Evolutionary conservation across 2,888 invertebrate genomes (phyloP).

Genomic region (Pediacus dermestoides): DNA sequence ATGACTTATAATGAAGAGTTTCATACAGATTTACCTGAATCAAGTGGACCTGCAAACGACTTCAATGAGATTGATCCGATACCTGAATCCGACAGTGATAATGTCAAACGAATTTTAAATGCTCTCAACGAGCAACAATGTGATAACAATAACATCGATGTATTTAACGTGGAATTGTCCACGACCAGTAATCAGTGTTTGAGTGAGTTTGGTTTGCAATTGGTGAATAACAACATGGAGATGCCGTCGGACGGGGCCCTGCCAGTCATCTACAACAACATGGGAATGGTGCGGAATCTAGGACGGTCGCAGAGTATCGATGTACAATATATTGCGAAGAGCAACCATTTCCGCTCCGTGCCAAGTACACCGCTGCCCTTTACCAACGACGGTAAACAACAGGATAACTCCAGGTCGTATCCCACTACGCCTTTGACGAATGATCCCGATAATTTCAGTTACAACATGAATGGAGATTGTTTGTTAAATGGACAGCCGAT

Average conservation of each 20-base stretch:
- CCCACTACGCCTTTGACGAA: conserved; percentile 68
- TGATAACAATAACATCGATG: conserved; percentile 37
- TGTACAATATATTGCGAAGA: conserved; percentile 31
- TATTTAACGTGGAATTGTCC: conserved; percentile 32
- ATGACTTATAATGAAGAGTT: too few species aligned
- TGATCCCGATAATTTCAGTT: conserved; percentile 44
- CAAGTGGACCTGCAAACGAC: conserved; percentile 44
- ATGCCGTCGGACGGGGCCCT: too few species aligned
- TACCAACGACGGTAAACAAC: conserved; percentile 40
- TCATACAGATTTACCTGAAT: not conserved
- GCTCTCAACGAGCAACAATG: conserved; percentile 54
- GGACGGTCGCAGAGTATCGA: conserved; percentile 38
- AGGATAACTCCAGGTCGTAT: conserved; percentile 64
- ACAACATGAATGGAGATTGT: conserved; percentile 45
- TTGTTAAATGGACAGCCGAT: conserved; percentile 48
- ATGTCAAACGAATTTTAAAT: conserved; percentile 63
- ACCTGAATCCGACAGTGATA: conserved; percentile 59
- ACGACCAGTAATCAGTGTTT: conserved; percentile 30
- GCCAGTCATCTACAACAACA: too few species aligned
- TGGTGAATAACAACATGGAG: conserved; percentile 25
- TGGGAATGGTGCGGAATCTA: too few species aligned
- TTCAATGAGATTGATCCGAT: conserved; percentile 68
- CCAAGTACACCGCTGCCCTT: conserved; percentile 59
- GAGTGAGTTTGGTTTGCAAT: conserved; percentile 31
- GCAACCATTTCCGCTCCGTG: conserved; percentile 61